Evolutionary conservation across 2,113 vertebrate species (phyloP).

Genomic region (Peromyscus leucopus): DNA sequence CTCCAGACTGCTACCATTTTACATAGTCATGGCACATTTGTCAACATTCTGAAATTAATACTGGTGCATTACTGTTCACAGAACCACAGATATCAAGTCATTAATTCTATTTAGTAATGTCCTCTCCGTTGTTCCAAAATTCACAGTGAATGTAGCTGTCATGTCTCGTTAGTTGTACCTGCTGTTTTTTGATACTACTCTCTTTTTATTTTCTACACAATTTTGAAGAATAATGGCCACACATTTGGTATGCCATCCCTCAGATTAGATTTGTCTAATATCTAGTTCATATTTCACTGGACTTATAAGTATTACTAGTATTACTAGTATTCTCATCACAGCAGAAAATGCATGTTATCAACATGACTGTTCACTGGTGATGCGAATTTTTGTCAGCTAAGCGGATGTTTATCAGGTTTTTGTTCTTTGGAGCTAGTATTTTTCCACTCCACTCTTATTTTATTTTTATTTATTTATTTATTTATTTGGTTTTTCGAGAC

Average conservation of each 20-base stretch:
- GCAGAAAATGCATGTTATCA: not conserved
- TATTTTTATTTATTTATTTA: too few relatives aligned
- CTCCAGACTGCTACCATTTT: not conserved
- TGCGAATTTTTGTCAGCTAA: not conserved
- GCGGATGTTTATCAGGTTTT: not conserved
- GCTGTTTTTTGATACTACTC: not conserved
- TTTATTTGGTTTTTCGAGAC: too few relatives aligned
- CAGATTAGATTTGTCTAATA: not conserved
- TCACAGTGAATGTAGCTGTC: not conserved
- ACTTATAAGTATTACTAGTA: too few relatives aligned
- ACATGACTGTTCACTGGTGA: not conserved
- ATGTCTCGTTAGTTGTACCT: not conserved
- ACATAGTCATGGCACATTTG: not conserved
- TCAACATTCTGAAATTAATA: conserved; percentile 19
- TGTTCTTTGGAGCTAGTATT: not conserved
- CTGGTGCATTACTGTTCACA: not conserved
- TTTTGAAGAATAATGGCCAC: not conserved
- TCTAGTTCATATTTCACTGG: not conserved
- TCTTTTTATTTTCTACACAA: not conserved
- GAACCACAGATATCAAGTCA: not conserved
- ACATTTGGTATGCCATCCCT: not conserved
- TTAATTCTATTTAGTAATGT: not conserved
- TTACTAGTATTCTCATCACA: not conserved
- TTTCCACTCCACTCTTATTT: conserved; percentile 23
- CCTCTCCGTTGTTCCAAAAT: not conserved